phyloP scores from a whole-genome alignment of 2,113 vertebrate genomes.

The Aplodontia rufa region DNA sequence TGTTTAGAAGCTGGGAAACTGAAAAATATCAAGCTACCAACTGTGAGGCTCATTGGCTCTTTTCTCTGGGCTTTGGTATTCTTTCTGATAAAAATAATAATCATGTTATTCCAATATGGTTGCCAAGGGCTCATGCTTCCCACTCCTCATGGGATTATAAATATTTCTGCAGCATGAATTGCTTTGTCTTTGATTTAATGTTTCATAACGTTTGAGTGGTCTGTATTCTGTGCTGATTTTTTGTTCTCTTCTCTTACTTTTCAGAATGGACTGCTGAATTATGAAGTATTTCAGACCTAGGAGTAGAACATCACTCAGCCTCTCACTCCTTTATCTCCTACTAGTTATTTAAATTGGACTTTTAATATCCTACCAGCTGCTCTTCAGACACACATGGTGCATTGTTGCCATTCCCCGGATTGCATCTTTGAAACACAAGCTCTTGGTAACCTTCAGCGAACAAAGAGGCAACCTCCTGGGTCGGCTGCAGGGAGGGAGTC shows the following conservation, averaged over 20 bases:
- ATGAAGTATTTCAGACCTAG: constrained; percentile 87
- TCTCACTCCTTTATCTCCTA: constrained; percentile 84
- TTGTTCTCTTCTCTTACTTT: constrained; percentile 67
- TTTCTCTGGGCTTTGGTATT: constrained; percentile 32
- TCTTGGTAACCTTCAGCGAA: constrained; percentile 87
- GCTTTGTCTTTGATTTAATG: constrained; percentile 58
- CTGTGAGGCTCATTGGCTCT: constrained; percentile 5
- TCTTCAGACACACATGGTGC: constrained; percentile 97
- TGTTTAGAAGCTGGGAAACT: constrained; percentile 11
- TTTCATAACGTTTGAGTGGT: constrained; percentile 47
- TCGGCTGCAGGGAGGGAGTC: constrained; percentile 79
- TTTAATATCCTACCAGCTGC: constrained; percentile 95
- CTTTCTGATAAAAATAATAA: constrained; percentile 68
- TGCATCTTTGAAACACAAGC: constrained; percentile 89
- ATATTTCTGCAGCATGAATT: neutral
- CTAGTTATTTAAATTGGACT: constrained; percentile 91
- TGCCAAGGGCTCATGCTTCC: constrained; percentile 41
- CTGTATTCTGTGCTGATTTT: constrained; percentile 56
- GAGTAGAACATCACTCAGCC: constrained; percentile 78
- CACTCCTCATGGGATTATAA: constrained; percentile 1
- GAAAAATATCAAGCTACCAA: constrained; percentile 20
- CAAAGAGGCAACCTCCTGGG: constrained; percentile 83
- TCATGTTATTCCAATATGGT: constrained; percentile 36
- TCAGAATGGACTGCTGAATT: constrained; percentile 89
- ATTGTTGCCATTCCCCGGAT: constrained; percentile 96